A percentile compares a stretch with the other conserved stretches of the same genome.
phyloP scores from a whole-genome alignment of 2,888 invertebrate species.

The Oeneis ivallda region DNA sequence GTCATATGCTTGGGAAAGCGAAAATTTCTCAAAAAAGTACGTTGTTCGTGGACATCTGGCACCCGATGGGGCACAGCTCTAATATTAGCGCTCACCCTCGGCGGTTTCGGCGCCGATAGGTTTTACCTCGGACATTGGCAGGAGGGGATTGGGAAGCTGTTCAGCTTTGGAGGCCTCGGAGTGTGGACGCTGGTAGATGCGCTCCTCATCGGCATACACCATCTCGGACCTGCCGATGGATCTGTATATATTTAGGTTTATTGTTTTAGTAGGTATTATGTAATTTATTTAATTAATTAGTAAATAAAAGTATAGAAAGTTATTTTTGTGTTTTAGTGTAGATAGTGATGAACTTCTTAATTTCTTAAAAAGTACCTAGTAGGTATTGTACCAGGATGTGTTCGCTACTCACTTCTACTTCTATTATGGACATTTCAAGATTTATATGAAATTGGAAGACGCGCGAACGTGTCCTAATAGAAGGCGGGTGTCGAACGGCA shows the following conservation, averaged over 20 bases:
- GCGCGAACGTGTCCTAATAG: too few species aligned
- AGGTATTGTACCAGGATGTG: too few species aligned
- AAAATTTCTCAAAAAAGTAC: conserved; percentile 91
- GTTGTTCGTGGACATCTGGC: conserved; percentile 98
- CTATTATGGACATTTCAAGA: too few species aligned
- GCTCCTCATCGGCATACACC: conserved; percentile 97
- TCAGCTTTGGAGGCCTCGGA: conserved; percentile 99
- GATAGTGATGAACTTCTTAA: too few species aligned
- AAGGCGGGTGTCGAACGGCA: too few species aligned
- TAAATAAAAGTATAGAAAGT: conserved; percentile 10
- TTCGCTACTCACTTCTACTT: too few species aligned
- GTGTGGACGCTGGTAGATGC: conserved; percentile 99
- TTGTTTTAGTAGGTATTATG: conserved; percentile 6
- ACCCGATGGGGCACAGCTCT: conserved; percentile 97
- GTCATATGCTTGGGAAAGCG: conserved; percentile 94
- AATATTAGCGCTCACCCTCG: conserved; percentile 95
- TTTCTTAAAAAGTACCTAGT: too few species aligned
- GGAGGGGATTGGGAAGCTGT: conserved; percentile 98
- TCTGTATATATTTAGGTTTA: conserved; percentile 90
- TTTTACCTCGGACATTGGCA: conserved; percentile 99
- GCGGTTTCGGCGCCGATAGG: conserved; percentile 98
- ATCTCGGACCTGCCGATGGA: conserved; percentile 98
- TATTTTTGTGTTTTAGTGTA: neutral
- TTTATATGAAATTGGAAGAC: too few species aligned
- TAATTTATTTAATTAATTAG: conserved; percentile 20